A percentile compares a stretch with the other conserved stretches of the same genome.
Evolutionary conservation across 2,888 invertebrate species (phyloP).

Genomic region (Agriotes lineatus): DNA sequence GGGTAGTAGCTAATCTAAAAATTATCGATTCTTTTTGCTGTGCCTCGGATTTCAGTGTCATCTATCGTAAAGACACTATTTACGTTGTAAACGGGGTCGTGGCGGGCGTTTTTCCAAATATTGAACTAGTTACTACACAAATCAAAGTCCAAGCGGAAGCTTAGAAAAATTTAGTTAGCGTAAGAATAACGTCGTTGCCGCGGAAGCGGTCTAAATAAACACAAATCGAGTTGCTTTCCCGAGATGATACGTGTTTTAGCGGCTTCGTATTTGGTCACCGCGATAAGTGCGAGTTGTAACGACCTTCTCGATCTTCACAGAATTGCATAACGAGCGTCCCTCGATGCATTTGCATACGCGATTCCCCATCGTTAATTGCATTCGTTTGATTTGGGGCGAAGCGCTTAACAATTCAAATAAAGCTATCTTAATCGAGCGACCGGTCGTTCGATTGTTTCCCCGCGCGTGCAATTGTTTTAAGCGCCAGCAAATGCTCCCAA

Average conservation of each 20-base stretch:
- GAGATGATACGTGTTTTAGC: background rate
- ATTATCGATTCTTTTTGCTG: no score
- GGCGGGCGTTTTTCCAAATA: background rate
- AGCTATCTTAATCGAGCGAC: no score
- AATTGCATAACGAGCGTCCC: background rate
- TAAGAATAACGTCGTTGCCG: background rate
- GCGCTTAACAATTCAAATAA: background rate
- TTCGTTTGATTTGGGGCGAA: background rate
- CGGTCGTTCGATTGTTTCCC: no score
- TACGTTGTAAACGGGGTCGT: background rate
- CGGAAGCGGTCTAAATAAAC: background rate
- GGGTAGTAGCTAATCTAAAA: no score
- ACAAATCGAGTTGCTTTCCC: constrained; percentile 8
- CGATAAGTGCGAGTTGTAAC: background rate
- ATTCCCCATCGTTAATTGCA: background rate
- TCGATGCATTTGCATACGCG: background rate
- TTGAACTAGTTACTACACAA: constrained; percentile 4
- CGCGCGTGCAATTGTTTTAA: no score
- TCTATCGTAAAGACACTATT: background rate
- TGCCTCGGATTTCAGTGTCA: no score
- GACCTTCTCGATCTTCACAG: background rate
- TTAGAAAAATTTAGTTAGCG: constrained; percentile 3
- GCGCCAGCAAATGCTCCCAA: no score
- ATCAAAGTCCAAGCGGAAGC: background rate
- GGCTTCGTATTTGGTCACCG: constrained; percentile 19